A percentile compares a stretch with the other conserved stretches of the same genome.
phyloP scores from a whole-genome alignment of 2,113 vertebrate species.

The Atherinomorus stipes region DNA sequence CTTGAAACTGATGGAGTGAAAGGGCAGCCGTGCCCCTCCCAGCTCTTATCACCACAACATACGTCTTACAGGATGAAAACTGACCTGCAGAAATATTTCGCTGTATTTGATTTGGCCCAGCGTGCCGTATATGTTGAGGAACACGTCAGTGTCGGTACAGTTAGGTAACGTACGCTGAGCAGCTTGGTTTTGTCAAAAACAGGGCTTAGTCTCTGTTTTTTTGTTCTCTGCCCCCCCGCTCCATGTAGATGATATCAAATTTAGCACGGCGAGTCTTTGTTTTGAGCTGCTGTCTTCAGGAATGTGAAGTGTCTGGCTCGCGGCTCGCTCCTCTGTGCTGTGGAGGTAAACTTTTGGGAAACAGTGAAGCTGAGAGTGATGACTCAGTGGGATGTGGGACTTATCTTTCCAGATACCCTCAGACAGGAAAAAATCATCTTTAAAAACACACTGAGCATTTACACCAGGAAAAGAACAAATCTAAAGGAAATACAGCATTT shows the following conservation, averaged over 20 bases:
- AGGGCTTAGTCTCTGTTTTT: slow-evolving; percentile 20
- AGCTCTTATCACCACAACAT: background rate
- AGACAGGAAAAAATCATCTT: slow-evolving; percentile 40
- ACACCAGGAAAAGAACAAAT: background rate
- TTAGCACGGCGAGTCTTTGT: slow-evolving; percentile 39
- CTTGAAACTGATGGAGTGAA: background rate
- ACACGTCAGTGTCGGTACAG: slow-evolving; percentile 30
- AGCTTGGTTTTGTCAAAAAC: slow-evolving; percentile 43
- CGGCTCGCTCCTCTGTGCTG: slow-evolving; percentile 16
- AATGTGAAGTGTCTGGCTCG: slow-evolving; percentile 60
- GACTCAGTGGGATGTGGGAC: slow-evolving; percentile 61
- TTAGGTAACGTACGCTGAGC: slow-evolving; percentile 23
- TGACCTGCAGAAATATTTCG: slow-evolving; percentile 19
- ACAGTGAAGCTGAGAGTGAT: slow-evolving; percentile 47
- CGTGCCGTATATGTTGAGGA: background rate
- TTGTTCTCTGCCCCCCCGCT: slow-evolving; percentile 13
- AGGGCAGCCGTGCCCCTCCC: background rate
- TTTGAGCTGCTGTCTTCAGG: slow-evolving; percentile 55
- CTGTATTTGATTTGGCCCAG: slow-evolving; percentile 30
- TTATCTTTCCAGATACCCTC: slow-evolving; percentile 62
- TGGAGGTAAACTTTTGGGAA: slow-evolving; percentile 33
- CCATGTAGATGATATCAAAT: slow-evolving; percentile 39
- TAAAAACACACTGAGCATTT: slow-evolving; percentile 43
- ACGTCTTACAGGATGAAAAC: slow-evolving; percentile 13
- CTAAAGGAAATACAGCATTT: background rate